Evolutionary conservation across 2,113 vertebrate species (phyloP).

Genomic region (Petromus typicus): DNA sequence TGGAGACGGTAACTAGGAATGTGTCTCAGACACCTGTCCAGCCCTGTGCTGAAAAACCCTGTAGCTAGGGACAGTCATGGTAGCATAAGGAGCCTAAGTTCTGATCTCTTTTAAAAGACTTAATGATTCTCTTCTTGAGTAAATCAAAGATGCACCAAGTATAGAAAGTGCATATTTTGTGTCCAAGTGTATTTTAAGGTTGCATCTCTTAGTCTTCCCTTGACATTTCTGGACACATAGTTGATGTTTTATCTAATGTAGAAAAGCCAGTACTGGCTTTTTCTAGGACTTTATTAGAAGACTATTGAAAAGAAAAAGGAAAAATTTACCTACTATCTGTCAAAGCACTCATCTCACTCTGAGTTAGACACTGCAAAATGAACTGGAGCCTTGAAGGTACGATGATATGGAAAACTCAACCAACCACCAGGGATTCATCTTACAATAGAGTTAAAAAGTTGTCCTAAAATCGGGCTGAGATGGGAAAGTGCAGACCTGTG

Average conservation of each 20-base stretch:
- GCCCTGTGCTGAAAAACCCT: background rate
- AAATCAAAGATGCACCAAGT: background rate
- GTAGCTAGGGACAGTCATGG: background rate
- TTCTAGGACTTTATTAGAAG: background rate
- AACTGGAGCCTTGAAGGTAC: background rate
- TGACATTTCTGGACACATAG: background rate
- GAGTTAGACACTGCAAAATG: background rate
- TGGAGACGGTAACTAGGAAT: background rate
- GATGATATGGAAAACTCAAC: background rate
- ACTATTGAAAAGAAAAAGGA: background rate
- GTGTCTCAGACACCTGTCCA: background rate
- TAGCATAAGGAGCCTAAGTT: background rate
- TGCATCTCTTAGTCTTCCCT: background rate
- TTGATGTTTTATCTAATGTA: background rate
- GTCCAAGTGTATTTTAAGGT: constrained; percentile 31
- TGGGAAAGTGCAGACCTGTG: background rate
- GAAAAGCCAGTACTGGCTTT: background rate
- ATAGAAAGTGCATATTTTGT: background rate
- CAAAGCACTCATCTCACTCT: background rate
- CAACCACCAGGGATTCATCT: background rate
- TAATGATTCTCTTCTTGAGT: background rate
- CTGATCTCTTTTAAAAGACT: background rate
- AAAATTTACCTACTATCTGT: background rate
- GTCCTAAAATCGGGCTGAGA: background rate
- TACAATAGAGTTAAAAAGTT: background rate